Conservation (phyloP, 2,888 invertebrate genomes). For the Nudaria mundana region DNA sequence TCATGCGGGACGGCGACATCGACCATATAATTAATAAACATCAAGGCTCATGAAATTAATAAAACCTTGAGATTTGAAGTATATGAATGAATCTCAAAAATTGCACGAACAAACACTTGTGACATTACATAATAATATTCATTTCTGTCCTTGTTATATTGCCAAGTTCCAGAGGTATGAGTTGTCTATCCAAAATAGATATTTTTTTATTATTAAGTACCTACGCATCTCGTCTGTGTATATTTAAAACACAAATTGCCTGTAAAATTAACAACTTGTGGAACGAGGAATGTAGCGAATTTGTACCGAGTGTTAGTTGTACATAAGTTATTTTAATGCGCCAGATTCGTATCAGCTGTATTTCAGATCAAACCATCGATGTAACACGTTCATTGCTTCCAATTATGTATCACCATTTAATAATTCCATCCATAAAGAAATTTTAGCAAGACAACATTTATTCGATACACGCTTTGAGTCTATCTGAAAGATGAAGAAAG, state of each 20-base stretch:
- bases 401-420: too few species aligned
- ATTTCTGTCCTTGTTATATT: constrained; percentile 51
- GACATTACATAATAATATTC: constrained; percentile 35
- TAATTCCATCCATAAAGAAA: too few species aligned
- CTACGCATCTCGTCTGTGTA: constrained; percentile 36
- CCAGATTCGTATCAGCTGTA: too few species aligned
- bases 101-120: constrained; percentile 27
- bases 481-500: too few species aligned
- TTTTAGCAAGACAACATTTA: too few species aligned
- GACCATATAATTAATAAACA: too few species aligned
- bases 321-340: constrained; percentile 1
- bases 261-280: constrained; percentile 14
- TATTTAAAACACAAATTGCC: constrained; percentile 25
- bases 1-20: too few species aligned
- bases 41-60: too few species aligned
- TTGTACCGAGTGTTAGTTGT: background rate
- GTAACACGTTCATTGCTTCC: too few species aligned
- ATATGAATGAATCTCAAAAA: constrained; percentile 21
- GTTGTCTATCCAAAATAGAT: constrained; percentile 40
- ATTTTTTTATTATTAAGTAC: constrained; percentile 46
- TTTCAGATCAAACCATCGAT: too few species aligned
- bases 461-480: too few species aligned
- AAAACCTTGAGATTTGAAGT: constrained; percentile 19
- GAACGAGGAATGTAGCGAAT: constrained; percentile 11
- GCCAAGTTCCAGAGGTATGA: constrained; percentile 60